These are phyloP conservation scores for Heteromyza rotundicornis DNA, from an alignment of 2,888 invertebrate species.

Conservation along the genomic window DNA sequence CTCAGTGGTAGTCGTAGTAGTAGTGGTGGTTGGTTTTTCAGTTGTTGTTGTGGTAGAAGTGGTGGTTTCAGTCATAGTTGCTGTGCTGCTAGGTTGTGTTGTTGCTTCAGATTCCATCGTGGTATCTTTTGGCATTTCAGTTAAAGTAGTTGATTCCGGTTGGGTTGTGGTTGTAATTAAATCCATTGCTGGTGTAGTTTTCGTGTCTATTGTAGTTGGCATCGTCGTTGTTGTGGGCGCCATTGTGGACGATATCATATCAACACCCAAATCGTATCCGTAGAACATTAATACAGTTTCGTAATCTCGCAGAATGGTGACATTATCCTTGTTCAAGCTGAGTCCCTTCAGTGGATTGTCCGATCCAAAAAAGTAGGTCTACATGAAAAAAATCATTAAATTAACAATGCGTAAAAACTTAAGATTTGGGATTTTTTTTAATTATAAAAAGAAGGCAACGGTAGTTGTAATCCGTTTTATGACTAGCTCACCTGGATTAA, in stretches of 20 bases:
- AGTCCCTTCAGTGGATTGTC: conserved; percentile 84
- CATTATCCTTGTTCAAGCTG: conserved; percentile 79
- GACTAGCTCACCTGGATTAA: too few species aligned
- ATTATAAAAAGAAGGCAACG: too few species aligned
- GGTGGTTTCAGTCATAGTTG: conserved; percentile 27
- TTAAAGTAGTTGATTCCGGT: background rate
- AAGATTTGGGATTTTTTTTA: too few species aligned
- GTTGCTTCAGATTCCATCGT: conserved; percentile 6
- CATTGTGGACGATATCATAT: conserved; percentile 50
- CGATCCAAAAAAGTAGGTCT: conserved; percentile 84
- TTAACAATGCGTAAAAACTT: too few species aligned
- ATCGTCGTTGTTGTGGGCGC: conserved; percentile 23
- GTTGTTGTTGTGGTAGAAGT: conserved; percentile 20
- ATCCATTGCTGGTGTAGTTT: conserved; percentile 25
- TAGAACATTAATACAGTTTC: conserved; percentile 78
- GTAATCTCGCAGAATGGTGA: conserved; percentile 76
- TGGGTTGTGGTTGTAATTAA: conserved; percentile 1
- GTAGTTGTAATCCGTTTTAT: too few species aligned
- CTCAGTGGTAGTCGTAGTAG: conserved; percentile 51
- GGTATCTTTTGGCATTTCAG: background rate
- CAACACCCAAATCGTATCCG: conserved; percentile 75
- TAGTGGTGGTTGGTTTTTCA: conserved; percentile 32
- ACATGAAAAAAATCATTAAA: conserved; percentile 30
- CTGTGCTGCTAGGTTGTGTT: conserved; percentile 28
- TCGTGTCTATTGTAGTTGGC: conserved; percentile 18